Percentiles rank a stretch among this genome's conserved stretches.
These are phyloP conservation scores for Hesperia comma DNA, from an alignment of 2,888 invertebrate species.

Conservation along the genomic window DNA sequence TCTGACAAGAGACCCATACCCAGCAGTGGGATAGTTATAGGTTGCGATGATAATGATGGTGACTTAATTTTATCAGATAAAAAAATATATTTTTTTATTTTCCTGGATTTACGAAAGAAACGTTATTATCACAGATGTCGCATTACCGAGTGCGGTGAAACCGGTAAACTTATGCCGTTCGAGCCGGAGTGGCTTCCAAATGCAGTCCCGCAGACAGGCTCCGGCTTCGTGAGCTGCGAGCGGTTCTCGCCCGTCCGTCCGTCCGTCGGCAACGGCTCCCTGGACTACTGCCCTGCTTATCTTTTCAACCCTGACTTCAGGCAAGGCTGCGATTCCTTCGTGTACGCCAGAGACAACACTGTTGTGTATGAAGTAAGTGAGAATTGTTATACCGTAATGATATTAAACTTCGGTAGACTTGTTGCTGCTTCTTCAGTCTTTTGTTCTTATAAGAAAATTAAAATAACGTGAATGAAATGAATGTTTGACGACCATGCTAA, in stretches of 20 bases:
- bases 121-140: constrained; percentile 59
- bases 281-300: constrained; percentile 66
- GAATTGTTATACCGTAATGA: not conserved
- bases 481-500: too few relatives aligned
- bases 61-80: too few relatives aligned
- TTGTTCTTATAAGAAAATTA: too few relatives aligned
- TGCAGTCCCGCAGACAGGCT: constrained; percentile 58
- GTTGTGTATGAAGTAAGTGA: constrained; percentile 53
- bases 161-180: constrained; percentile 43
- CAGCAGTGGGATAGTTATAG: too few relatives aligned
- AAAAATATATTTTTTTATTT: too few relatives aligned
- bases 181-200: constrained; percentile 61
- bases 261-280: constrained; percentile 46
- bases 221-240: constrained; percentile 63
- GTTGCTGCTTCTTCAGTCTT: too few relatives aligned
- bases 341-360: constrained; percentile 49
- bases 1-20: too few relatives aligned
- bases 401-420: too few relatives aligned
- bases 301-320: constrained; percentile 51
- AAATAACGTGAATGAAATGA: too few relatives aligned
- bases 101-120: not conserved
- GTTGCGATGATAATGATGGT: too few relatives aligned
- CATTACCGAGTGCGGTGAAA: constrained; percentile 68
- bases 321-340: constrained; percentile 45
- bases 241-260: constrained; percentile 55